A percentile compares a stretch with the other conserved stretches of the same genome.
Evolutionary conservation across 2,113 vertebrate species (phyloP).

Genomic region (Atlantisia rogersi): DNA sequence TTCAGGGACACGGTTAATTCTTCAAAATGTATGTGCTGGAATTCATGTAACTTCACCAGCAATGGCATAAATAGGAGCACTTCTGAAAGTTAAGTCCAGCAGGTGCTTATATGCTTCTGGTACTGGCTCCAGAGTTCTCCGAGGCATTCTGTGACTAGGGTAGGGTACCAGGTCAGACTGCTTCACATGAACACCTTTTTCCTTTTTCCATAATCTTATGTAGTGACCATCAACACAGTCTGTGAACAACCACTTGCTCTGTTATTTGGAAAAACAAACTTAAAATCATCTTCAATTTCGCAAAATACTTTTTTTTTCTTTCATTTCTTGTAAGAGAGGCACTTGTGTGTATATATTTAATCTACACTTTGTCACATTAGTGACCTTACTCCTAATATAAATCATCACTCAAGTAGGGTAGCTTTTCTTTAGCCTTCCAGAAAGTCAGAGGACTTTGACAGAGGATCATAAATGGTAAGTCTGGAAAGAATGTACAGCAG

Average conservation of each 20-base stretch:
- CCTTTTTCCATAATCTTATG: not conserved
- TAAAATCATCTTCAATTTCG: not conserved
- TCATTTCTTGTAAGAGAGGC: not conserved
- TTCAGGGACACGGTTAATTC: not conserved
- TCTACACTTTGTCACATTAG: not conserved
- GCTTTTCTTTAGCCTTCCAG: not conserved
- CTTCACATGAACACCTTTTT: not conserved
- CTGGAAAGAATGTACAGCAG: rapidly evolving
- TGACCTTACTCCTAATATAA: not conserved
- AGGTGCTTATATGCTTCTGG: not conserved
- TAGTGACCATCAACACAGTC: not conserved
- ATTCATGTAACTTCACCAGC: not conserved
- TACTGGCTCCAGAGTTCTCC: not conserved
- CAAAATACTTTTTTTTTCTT: not conserved
- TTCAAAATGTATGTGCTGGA: not conserved
- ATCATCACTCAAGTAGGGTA: not conserved
- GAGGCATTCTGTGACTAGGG: not conserved
- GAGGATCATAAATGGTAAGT: not conserved
- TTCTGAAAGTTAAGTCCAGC: not conserved
- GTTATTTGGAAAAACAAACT: not conserved
- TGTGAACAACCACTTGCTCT: not conserved
- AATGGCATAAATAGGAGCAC: not conserved
- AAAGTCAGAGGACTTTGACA: not conserved
- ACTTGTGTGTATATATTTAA: not conserved
- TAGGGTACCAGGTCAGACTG: not conserved